Evolutionary conservation across 2,888 invertebrate genomes (phyloP).

Genomic region (Coenonympha arcania): DNA sequence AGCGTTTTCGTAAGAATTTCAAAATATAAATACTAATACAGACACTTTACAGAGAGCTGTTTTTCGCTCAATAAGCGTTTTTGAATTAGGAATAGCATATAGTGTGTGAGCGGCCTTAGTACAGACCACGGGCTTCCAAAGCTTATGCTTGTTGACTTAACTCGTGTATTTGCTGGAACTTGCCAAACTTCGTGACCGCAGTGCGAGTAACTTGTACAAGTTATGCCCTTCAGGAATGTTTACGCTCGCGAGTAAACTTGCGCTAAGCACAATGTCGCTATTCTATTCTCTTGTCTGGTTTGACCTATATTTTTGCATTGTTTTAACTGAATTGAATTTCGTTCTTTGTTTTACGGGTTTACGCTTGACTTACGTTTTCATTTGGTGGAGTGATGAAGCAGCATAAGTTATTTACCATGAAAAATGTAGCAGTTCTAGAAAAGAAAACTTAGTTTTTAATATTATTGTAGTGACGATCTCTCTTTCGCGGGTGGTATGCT

Average conservation of each 20-base stretch:
- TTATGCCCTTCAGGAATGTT: constrained; percentile 14
- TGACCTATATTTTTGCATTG: not conserved
- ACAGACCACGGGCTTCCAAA: constrained; percentile 13
- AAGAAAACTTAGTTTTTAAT: no score
- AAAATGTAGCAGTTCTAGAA: no score
- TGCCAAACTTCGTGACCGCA: constrained; percentile 16
- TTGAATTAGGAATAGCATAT: no score
- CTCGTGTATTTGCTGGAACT: constrained; percentile 17
- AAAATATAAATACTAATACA: no score
- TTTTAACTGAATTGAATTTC: not conserved
- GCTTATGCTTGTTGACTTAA: constrained; percentile 21
- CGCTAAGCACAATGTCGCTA: not conserved
- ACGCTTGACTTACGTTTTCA: not conserved
- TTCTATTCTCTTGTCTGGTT: not conserved
- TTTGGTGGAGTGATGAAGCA: no score
- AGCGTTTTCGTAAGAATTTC: no score
- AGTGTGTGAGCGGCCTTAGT: constrained; percentile 5
- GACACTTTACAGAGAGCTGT: no score
- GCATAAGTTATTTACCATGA: no score
- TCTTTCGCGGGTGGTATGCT: no score
- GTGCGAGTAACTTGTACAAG: constrained; percentile 13
- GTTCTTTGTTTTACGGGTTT: not conserved
- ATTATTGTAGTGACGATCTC: no score
- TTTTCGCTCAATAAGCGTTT: no score
- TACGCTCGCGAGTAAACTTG: constrained; percentile 12